Conservation (phyloP, 2,888 invertebrate genomes). For the Cabera pusaria region DNA sequence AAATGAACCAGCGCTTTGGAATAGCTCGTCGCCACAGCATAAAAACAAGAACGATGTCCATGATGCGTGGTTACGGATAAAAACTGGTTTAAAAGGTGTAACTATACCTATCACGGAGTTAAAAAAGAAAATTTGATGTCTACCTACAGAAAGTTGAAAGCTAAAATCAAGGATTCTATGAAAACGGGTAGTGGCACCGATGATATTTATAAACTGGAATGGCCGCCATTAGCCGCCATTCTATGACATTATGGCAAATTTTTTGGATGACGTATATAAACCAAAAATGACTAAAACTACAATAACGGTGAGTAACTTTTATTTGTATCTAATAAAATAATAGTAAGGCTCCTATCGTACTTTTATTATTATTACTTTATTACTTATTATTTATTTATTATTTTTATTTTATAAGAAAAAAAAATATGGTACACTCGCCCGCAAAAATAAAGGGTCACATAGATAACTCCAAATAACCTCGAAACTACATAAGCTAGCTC, state of each 20-base stretch:
- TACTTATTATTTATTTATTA: too few relatives aligned
- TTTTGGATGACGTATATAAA: slow-evolving; percentile 10
- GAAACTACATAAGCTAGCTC: too few relatives aligned
- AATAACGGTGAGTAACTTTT: too few relatives aligned
- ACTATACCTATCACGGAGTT: slow-evolving; percentile 7
- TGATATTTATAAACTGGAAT: slow-evolving; percentile 7
- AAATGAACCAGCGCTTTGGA: slow-evolving; percentile 12
- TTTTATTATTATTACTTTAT: too few relatives aligned
- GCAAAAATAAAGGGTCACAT: too few relatives aligned
- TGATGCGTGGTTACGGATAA: slow-evolving; percentile 11
- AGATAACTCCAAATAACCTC: too few relatives aligned
- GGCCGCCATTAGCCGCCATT: too few relatives aligned
- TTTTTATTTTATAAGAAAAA: too few relatives aligned
- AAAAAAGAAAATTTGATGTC: slow-evolving; percentile 14
- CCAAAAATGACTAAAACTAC: slow-evolving; percentile 13
- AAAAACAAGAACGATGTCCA: slow-evolving; percentile 8
- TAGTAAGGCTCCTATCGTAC: too few relatives aligned
- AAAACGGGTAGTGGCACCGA: slow-evolving; percentile 5
- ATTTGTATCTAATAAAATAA: background rate
- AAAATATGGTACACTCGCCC: too few relatives aligned
- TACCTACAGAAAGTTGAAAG: slow-evolving; percentile 9
- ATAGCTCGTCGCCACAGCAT: slow-evolving; percentile 6
- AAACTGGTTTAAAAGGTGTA: slow-evolving; percentile 3
- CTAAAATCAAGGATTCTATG: background rate
- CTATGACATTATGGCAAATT: slow-evolving; percentile 6